Evolutionary conservation across 1,140 invertebrate species (phyloP).

Genomic region (Megalonaias nervosa): DNA sequence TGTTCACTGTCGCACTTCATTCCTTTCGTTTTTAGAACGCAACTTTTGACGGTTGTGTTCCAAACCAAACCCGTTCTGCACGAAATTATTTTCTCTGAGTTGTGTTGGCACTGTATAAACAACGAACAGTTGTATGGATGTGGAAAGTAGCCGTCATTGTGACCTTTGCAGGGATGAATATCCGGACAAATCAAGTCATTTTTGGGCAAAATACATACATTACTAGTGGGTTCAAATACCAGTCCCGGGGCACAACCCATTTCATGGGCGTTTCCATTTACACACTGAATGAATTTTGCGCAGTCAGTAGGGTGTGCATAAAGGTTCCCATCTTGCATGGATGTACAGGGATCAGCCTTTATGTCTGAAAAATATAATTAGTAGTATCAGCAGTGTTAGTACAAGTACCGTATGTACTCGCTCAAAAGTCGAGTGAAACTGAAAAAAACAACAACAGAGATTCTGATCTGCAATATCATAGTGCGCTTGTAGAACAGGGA

Average conservation of each 20-base stretch:
- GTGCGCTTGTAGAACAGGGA: too few species aligned
- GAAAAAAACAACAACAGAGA: too few species aligned
- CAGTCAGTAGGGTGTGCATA: conserved; percentile 37
- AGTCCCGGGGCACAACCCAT: conserved; percentile 19
- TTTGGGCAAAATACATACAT: conserved; percentile 22
- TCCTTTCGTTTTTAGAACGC: conserved; percentile 14
- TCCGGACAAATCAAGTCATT: conserved; percentile 30
- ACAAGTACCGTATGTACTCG: not conserved
- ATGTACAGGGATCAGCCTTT: conserved; percentile 10
- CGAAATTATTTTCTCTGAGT: conserved; percentile 11
- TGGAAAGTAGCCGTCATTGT: conserved; percentile 28
- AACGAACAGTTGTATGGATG: conserved; percentile 31
- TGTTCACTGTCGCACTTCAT: not conserved
- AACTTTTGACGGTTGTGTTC: conserved; percentile 19
- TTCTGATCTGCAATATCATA: too few species aligned
- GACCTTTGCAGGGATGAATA: conserved; percentile 21
- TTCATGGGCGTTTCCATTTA: conserved; percentile 16
- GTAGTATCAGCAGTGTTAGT: not conserved
- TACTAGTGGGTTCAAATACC: conserved; percentile 28
- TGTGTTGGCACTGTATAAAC: conserved; percentile 32
- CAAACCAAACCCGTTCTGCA: conserved; percentile 18
- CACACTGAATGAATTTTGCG: conserved; percentile 33
- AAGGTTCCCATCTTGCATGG: conserved; percentile 2
- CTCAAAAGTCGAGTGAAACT: too few species aligned
- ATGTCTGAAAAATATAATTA: conserved; percentile 23